phyloP scores from a whole-genome alignment of 2,113 vertebrate genomes.

The Trematocara nigrifrons region DNA sequence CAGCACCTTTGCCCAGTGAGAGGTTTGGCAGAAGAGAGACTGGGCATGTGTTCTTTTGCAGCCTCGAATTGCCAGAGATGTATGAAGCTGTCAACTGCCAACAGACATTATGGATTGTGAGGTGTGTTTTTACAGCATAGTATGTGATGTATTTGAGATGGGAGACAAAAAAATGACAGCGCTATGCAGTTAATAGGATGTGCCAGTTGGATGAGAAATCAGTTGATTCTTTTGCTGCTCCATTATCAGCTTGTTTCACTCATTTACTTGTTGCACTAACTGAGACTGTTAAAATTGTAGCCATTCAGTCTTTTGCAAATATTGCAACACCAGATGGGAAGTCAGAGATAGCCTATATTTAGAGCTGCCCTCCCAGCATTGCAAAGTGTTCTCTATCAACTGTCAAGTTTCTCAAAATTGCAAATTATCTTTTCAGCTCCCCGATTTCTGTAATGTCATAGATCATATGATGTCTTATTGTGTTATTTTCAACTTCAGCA shows the following conservation, averaged over 20 bases:
- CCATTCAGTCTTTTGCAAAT: neutral
- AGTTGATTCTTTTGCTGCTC: neutral
- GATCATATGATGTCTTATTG: neutral
- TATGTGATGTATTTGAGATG: neutral
- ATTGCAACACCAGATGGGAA: neutral
- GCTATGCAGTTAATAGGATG: neutral
- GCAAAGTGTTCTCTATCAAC: neutral
- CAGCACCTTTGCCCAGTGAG: constrained; percentile 35
- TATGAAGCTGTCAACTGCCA: neutral
- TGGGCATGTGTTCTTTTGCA: neutral
- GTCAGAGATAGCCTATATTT: neutral
- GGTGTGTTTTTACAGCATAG: neutral
- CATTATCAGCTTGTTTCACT: neutral
- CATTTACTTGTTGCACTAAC: neutral
- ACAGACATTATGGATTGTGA: neutral
- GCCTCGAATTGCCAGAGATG: neutral
- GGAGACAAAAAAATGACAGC: neutral
- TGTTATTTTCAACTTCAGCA: neutral
- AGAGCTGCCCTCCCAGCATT: neutral
- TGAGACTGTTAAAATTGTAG: neutral
- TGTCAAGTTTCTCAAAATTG: neutral
- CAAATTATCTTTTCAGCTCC: neutral
- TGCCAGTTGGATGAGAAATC: neutral
- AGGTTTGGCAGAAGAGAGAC: constrained; percentile 9
- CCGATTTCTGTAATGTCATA: neutral